These are phyloP conservation scores for Rhinella marina DNA, from an alignment of 2,797 vertebrate genomes.

Conservation along the genomic window DNA sequence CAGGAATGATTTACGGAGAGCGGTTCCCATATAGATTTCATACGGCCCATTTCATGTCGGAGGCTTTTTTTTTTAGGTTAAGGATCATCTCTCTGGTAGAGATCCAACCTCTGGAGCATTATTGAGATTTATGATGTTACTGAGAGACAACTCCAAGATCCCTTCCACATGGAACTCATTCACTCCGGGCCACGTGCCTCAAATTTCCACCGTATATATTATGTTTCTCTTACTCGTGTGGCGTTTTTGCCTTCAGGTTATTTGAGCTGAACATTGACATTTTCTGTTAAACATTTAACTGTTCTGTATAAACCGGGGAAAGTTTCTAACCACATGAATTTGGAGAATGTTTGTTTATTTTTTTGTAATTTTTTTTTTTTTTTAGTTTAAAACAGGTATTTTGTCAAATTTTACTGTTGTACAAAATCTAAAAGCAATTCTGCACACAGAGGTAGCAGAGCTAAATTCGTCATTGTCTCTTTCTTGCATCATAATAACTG, in stretches of 20 bases:
- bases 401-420: background rate
- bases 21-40: background rate
- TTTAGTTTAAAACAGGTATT: background rate
- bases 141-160: constrained; percentile 28
- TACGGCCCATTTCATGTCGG: background rate
- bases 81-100: constrained; percentile 26
- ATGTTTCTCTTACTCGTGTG: constrained; percentile 43
- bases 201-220: constrained; percentile 37
- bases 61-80: constrained; percentile 27
- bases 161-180: constrained; percentile 46
- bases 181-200: constrained; percentile 33
- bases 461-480: too few species aligned
- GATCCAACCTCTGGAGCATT: background rate
- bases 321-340: background rate
- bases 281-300: background rate
- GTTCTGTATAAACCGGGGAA: constrained; percentile 25
- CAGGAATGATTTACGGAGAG: background rate
- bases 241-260: constrained; percentile 32
- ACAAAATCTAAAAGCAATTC: background rate
- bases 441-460: too few species aligned
- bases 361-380: background rate
- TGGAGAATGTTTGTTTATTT: background rate
- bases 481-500: background rate
- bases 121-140: constrained; percentile 40
- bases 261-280: constrained; percentile 40